Base-by-base conservation (phyloP, 2,797 vertebrate genomes). In the Dallia pectoralis region DNA sequence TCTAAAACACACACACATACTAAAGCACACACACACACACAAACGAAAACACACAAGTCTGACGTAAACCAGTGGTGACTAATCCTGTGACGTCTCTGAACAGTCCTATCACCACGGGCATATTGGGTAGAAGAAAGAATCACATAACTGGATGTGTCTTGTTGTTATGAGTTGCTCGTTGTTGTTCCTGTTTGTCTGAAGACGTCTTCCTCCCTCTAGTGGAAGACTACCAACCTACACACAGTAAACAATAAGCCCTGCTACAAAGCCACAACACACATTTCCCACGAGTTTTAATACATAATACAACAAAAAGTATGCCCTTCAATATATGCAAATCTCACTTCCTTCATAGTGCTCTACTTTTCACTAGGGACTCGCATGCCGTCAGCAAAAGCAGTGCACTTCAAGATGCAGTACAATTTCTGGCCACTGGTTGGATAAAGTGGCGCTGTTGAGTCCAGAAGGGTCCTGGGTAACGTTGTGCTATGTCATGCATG, bases 141-240 rank as follows among this genome's bases (percentile, higher is more conserved):
- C 25, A 64, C 14, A 30, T 4, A 30, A 9, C 14, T 16, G 14
- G 29, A 62, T 30, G 59, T 30, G 27, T 30, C 27, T 25, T 62
- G 59, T 62, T 62, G 25, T 62, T 62, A 62, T 62, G 25, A 11
- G 12, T 3, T 30, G 11, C 4, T 25, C 29, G 27, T 62, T 62
- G 9, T 51, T 53, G 49, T 53, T 53, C 49, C 19, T 18, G 19
- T 53, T 18, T 66, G 85, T 86, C 78, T 62, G 74, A 82, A 69
- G 82, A 81, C 51, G 22, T 82, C 74, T 82, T 83, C 74, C 83
- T 72, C 90, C 89, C 88, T 85, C 90, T 90, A 90, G 90, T 91
- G 90, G 88, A 4, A 0, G 15, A 14, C 16, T 14, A 62, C 59
- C 59, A 62, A 62, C 59, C 25, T 5, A 12, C 59, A 12, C 12